Conservation (phyloP, 2,888 invertebrate species). For the Orthosia gracilis region DNA sequence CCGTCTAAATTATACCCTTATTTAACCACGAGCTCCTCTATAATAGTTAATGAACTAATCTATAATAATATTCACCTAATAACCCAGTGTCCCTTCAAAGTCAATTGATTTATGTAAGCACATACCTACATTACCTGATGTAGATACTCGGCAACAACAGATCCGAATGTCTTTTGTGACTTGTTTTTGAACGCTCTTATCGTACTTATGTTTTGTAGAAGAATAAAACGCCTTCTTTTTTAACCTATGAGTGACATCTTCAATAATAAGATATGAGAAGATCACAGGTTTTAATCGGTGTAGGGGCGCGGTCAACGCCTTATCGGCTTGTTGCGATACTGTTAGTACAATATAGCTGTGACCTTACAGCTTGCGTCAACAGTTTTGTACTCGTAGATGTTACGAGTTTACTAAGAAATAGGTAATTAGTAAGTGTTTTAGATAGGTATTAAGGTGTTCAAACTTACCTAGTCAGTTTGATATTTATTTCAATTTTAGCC, state of each 20-base stretch:
- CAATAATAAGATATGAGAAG: constrained; percentile 19
- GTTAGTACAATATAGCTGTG: neutral
- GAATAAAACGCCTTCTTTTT: constrained; percentile 49
- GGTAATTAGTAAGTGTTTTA: neutral
- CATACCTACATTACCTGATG: neutral
- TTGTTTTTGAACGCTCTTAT: constrained; percentile 22
- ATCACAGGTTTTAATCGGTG: constrained; percentile 8
- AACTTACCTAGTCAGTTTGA: neutral
- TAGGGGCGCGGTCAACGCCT: constrained; percentile 42
- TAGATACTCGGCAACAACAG: too few relatives aligned
- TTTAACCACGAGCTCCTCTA: neutral
- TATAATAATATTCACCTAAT: constrained; percentile 3
- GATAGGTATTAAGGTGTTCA: neutral
- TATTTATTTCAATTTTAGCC: neutral
- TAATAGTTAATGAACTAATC: neutral
- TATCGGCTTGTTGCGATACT: constrained; percentile 18
- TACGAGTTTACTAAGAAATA: neutral
- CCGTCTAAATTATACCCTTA: too few relatives aligned
- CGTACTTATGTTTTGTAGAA: constrained; percentile 19
- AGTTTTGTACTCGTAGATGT: neutral
- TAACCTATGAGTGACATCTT: constrained; percentile 25
- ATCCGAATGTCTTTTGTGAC: constrained; percentile 6
- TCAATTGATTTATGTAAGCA: constrained; percentile 25
- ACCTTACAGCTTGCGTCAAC: constrained; percentile 27
- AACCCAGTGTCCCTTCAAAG: constrained; percentile 22